Conservation (phyloP, 1,140 invertebrate genomes). For the Ruditapes philippinarum region DNA sequence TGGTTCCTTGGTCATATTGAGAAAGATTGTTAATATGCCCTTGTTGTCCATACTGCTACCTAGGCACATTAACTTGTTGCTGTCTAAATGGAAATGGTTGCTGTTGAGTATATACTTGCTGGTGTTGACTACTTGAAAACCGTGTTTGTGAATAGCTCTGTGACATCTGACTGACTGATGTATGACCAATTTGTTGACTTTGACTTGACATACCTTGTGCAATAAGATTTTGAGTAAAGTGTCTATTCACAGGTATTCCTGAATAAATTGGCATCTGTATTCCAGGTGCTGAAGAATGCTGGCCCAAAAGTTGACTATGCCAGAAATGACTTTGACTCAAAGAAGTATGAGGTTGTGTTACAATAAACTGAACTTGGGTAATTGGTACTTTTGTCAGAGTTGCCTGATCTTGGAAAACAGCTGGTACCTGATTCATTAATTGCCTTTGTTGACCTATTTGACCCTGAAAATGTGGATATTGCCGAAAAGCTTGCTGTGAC, state of each 20-base stretch:
- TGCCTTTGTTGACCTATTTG: constrained; percentile 28
- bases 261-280: background rate
- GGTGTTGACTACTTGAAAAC: background rate
- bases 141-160: constrained; percentile 4
- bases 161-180: background rate
- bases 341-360: too few relatives aligned
- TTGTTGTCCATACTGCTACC: constrained; percentile 5
- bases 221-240: too few relatives aligned
- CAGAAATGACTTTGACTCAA: too few relatives aligned
- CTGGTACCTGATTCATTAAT: background rate
- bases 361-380: background rate
- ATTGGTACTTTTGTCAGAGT: constrained; percentile 47
- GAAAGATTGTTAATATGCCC: background rate
- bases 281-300: background rate
- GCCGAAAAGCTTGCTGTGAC: constrained; percentile 16
- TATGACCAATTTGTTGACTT: background rate
- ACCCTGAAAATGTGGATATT: constrained; percentile 9
- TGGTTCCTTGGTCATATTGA: constrained; percentile 13
- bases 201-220: background rate
- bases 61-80: background rate
- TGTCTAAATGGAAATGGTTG: background rate
- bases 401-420: background rate
- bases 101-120: background rate
- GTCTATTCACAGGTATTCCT: too few relatives aligned
- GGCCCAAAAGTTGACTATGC: background rate